Conservation (phyloP, 2,113 vertebrate species). For the Psilopsiagon aurifrons region DNA sequence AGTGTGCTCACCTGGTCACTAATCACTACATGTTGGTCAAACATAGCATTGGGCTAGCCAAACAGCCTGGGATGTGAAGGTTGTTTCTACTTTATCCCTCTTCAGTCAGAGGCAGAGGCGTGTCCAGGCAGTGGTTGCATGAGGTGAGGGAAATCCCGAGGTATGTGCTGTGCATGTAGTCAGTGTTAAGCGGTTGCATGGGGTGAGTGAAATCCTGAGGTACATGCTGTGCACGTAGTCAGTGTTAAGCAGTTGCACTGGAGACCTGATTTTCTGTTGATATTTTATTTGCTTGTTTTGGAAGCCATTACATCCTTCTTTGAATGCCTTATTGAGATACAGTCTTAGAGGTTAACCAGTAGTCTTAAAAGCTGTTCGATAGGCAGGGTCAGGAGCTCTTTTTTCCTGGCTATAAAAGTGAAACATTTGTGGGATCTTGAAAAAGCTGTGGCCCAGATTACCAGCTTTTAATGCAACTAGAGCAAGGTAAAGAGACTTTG, state of each 20-base stretch:
- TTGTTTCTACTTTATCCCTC: neutral
- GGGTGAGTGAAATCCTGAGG: neutral
- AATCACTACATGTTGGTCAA: neutral
- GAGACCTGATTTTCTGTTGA: neutral
- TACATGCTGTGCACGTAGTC: fast-evolving
- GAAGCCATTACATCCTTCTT: neutral
- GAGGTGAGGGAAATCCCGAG: fast-evolving
- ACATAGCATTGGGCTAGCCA: neutral
- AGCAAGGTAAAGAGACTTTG: constrained; percentile 1
- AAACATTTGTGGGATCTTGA: constrained; percentile 15
- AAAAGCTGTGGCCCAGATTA: neutral
- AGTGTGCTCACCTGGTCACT: neutral
- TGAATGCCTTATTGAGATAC: neutral
- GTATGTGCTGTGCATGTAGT: fast-evolving
- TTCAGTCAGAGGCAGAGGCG: neutral
- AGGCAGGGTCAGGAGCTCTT: neutral
- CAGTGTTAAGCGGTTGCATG: neutral
- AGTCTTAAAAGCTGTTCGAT: neutral
- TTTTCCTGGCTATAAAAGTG: neutral
- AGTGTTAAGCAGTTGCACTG: neutral
- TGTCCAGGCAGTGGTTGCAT: neutral
- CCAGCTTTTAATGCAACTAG: neutral
- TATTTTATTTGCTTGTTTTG: constrained; percentile 3
- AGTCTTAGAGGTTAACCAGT: neutral
- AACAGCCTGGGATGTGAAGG: neutral